A percentile compares a stretch with the other conserved stretches of the same genome.
These are phyloP conservation scores for Wiebesia pumilae DNA, from an alignment of 1,140 invertebrate genomes.

Conservation along the genomic window DNA sequence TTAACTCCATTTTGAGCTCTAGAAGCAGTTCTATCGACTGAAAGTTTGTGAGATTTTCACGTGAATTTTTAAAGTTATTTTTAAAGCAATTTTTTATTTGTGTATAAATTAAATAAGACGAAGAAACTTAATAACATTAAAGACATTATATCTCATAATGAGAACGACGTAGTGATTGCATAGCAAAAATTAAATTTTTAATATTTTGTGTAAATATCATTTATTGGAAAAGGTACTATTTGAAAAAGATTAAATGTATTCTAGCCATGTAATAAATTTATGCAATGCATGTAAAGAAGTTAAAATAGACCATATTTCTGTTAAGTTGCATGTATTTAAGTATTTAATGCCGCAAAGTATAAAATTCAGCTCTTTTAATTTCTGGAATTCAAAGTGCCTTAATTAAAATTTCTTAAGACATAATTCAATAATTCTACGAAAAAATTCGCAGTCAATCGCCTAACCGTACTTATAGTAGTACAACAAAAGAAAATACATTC, in stretches of 20 bases:
- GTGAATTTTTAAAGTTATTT: not conserved
- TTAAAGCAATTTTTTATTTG: not conserved
- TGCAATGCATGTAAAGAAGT: not conserved
- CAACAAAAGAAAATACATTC: not conserved
- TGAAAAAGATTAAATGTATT: not conserved
- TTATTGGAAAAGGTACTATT: not conserved
- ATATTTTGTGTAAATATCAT: not conserved
- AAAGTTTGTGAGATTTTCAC: not conserved
- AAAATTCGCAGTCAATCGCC: not conserved
- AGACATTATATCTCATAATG: too few relatives aligned
- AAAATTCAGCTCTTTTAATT: not conserved
- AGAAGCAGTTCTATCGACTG: not conserved
- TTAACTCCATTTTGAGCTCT: not conserved
- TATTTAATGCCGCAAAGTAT: not conserved
- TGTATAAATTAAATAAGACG: too few relatives aligned
- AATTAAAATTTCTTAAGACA: constrained; percentile 2
- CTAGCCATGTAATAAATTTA: not conserved
- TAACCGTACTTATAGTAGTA: not conserved
- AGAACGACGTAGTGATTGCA: not conserved
- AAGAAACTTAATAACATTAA: too few relatives aligned
- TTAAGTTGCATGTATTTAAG: not conserved
- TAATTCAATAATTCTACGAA: not conserved
- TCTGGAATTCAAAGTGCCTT: constrained; percentile 1
- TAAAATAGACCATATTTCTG: not conserved
- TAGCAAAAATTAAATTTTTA: not conserved